A percentile compares a stretch with the other conserved stretches of the same genome.
These are phyloP conservation scores for Euschistus heros DNA, from an alignment of 1,140 invertebrate genomes.

Conservation along the genomic window DNA sequence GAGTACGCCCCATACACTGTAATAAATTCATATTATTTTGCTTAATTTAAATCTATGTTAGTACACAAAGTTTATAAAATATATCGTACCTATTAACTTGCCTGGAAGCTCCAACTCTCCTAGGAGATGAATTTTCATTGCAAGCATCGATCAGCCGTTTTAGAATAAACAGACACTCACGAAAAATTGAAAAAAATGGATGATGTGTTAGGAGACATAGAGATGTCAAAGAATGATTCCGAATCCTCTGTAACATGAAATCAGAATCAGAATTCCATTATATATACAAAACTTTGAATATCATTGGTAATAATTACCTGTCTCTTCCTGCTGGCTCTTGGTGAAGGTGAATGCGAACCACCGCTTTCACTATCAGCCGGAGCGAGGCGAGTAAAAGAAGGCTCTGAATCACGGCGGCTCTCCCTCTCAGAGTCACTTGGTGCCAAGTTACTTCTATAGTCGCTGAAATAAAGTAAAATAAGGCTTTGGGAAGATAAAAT, in stretches of 20 bases:
- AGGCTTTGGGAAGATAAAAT: background rate
- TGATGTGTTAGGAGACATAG: conserved; percentile 97
- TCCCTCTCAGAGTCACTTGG: conserved; percentile 80
- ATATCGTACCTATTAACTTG: conserved; percentile 60
- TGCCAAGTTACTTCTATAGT: conserved; percentile 75
- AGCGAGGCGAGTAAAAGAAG: conserved; percentile 32
- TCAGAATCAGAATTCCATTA: background rate
- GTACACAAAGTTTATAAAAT: no score
- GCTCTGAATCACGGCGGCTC: conserved; percentile 55
- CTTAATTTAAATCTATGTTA: background rate
- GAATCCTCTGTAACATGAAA: conserved; percentile 49
- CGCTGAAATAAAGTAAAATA: conserved; percentile 52
- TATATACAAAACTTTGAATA: background rate
- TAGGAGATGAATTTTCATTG: conserved; percentile 81
- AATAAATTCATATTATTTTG: conserved; percentile 43
- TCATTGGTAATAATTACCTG: conserved; percentile 41
- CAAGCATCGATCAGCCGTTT: conserved; percentile 93
- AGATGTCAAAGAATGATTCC: conserved; percentile 89
- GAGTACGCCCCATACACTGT: conserved; percentile 84
- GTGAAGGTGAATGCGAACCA: conserved; percentile 74
- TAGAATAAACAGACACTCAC: conserved; percentile 91
- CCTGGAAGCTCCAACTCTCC: conserved; percentile 77
- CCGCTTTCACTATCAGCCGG: conserved; percentile 67
- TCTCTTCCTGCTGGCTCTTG: conserved; percentile 65
- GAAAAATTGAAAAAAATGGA: conserved; percentile 96